These are phyloP conservation scores for Aptenodytes patagonicus DNA, from an alignment of 2,113 vertebrate genomes.

Conservation along the genomic window DNA sequence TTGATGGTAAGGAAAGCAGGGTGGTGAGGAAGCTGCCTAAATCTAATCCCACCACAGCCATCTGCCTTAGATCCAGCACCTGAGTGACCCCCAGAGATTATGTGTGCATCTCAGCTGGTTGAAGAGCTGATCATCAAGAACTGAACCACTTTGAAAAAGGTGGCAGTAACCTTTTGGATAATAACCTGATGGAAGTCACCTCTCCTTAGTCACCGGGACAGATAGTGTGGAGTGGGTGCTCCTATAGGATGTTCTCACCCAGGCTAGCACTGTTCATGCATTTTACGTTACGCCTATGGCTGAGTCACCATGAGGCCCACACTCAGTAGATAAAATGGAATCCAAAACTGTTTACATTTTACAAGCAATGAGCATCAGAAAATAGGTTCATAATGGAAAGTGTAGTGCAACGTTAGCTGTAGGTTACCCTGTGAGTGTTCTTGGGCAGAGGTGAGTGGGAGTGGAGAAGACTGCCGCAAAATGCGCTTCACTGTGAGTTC, in stretches of 20 bases:
- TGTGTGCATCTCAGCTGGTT: background rate
- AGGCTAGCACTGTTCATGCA: background rate
- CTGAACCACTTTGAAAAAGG: background rate
- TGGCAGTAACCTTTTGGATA: background rate
- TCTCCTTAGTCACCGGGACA: rapidly evolving
- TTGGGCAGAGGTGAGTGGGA: background rate
- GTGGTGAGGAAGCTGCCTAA: background rate
- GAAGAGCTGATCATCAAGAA: background rate
- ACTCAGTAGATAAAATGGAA: background rate
- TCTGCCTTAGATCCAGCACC: background rate
- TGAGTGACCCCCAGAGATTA: background rate
- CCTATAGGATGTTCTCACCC: background rate
- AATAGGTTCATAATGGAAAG: background rate
- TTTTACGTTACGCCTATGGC: background rate
- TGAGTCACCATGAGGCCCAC: background rate
- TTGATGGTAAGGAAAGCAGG: background rate
- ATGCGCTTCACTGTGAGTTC: background rate
- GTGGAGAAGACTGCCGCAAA: background rate
- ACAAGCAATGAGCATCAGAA: background rate
- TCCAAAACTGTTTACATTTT: background rate
- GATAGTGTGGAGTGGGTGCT: background rate
- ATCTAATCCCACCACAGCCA: background rate
- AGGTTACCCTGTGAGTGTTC: background rate
- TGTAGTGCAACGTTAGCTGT: background rate
- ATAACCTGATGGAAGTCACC: background rate